phyloP scores from a whole-genome alignment of 2,113 vertebrate genomes.

The Alethe diademata region DNA sequence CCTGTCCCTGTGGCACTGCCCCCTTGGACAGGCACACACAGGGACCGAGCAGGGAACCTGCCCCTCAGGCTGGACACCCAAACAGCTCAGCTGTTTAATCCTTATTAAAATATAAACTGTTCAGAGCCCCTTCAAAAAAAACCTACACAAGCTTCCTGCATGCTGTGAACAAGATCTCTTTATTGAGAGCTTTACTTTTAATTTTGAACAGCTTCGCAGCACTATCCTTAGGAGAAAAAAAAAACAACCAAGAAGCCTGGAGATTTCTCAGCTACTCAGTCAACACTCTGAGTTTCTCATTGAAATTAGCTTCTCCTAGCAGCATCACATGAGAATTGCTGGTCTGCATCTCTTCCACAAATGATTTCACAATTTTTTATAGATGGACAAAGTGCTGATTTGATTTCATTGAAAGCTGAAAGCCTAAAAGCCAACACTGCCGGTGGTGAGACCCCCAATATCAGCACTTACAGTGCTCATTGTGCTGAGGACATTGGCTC shows the following conservation, averaged over 20 bases:
- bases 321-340: not conserved
- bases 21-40: rapidly evolving
- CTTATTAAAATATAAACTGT: constrained; percentile 25
- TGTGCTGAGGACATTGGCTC: not conserved
- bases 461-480: not conserved
- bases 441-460: not conserved
- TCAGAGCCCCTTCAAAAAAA: not conserved
- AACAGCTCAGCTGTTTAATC: not conserved
- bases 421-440: not conserved
- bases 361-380: not conserved
- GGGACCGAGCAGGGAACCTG: not conserved
- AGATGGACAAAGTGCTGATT: not conserved
- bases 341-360: not conserved
- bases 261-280: constrained; percentile 37
- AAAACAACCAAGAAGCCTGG: not conserved
- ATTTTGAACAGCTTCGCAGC: constrained; percentile 66
- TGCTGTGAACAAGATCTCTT: constrained; percentile 52
- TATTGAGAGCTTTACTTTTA: constrained; percentile 73
- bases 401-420: not conserved
- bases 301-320: not conserved
- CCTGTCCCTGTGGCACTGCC: not conserved
- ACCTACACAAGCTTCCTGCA: not conserved
- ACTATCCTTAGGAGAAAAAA: constrained; percentile 9
- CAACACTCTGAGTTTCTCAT: not conserved
- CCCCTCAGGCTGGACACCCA: not conserved